Conservation (phyloP, 64 coral and sea anemone genomes). For the Acropora tenuis region DNA sequence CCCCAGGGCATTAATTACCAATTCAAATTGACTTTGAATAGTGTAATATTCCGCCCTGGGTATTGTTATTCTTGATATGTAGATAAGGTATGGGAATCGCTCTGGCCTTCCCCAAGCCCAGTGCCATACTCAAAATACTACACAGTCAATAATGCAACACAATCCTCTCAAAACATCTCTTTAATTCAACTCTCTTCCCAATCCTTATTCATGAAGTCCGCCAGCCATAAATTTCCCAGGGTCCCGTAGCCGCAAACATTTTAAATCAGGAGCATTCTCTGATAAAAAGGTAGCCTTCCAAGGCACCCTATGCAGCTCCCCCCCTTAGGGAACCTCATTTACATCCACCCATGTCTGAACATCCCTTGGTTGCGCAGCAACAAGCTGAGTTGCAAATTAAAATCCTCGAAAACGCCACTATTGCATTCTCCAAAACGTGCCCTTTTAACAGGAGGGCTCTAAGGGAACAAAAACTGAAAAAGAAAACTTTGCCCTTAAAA, state of each 20-base stretch:
- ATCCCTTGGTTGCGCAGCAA: background rate
- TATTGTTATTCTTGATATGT: constrained; percentile 42
- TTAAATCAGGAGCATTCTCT: background rate
- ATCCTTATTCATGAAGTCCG: background rate
- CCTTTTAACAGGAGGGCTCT: background rate
- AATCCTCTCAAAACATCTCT: background rate
- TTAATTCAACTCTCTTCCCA: background rate
- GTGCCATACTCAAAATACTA: background rate
- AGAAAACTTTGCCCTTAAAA: background rate
- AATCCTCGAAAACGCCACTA: background rate
- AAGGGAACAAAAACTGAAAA: background rate
- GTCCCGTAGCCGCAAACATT: background rate
- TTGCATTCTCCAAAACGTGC: constrained; percentile 21
- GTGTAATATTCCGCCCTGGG: constrained; percentile 29
- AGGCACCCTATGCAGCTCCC: background rate
- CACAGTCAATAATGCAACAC: background rate
- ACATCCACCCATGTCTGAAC: background rate
- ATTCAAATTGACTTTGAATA: no score
- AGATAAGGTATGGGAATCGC: constrained; percentile 31
- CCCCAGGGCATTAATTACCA: no score
- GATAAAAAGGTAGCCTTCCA: background rate
- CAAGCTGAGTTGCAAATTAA: background rate
- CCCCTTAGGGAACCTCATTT: background rate
- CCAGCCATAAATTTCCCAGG: background rate
- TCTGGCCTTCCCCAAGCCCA: background rate